Evolutionary conservation across 2,888 invertebrate species (phyloP).

Genomic region (Drosophila leonis): DNA sequence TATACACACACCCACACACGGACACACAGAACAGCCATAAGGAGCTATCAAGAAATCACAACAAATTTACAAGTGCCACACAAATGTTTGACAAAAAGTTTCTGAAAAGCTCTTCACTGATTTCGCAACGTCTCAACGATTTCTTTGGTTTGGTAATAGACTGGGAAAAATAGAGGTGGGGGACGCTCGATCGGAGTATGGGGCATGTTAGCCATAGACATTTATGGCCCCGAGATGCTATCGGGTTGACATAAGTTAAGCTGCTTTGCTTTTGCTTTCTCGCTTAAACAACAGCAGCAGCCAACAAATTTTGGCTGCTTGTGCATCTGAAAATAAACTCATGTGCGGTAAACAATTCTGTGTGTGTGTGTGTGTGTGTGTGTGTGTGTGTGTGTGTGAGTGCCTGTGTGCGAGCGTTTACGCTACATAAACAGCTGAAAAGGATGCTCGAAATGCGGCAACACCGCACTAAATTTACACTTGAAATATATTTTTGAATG

Average conservation of each 20-base stretch:
- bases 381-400: background rate
- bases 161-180: conserved; percentile 12
- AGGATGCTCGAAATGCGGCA: conserved; percentile 65
- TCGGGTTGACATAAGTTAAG: conserved; percentile 81
- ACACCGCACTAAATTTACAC: conserved; percentile 60
- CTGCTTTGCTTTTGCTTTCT: conserved; percentile 71
- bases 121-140: conserved; percentile 77
- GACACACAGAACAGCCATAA: conserved; percentile 48
- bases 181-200: background rate
- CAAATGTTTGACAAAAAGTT: conserved; percentile 81
- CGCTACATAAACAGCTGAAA: conserved; percentile 54
- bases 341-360: conserved; percentile 17
- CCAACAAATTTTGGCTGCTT: conserved; percentile 33
- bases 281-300: conserved; percentile 59
- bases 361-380: background rate
- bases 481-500: conserved; percentile 66
- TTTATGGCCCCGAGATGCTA: conserved; percentile 77
- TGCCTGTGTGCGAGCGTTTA: conserved; percentile 17
- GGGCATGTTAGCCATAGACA: conserved; percentile 59
- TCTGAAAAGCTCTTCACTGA: conserved; percentile 76
- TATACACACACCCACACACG: conserved; percentile 3
- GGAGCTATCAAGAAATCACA: conserved; percentile 80
- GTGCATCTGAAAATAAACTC: conserved; percentile 43
- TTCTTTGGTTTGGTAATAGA: conserved; percentile 53
- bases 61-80: conserved; percentile 79